Base-by-base conservation (phyloP, 2,113 vertebrate species). In the Brachionichthys hirsutus region DNA sequence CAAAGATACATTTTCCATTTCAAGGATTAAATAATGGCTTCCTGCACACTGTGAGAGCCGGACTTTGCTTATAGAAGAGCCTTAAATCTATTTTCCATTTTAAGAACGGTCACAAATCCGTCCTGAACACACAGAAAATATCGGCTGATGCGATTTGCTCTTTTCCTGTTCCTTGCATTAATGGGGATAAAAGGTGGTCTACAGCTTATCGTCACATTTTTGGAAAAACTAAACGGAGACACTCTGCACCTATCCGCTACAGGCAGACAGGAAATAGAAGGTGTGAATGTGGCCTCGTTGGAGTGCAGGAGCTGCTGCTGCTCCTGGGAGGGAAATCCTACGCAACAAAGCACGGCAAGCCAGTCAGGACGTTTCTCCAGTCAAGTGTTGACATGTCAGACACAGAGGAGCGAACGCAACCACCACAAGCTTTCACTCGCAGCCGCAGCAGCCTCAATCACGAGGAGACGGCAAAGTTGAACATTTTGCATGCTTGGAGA, bases 351-450 rank as follows among this genome's bases (percentile, higher is more conserved):
- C 9, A 42, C 34, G 30, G 51, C 20, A 65, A 12, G 22, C 19
- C 46, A 20, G 42, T 70, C 35, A 62, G 0, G 66, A 44, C 19
- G 10, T 80, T 66, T 41, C 44, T 44, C 18, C 4, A 51, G 51
- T 63, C 75, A 67, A 78, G 74, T 72, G 70, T 68, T 82, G 54
- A 75, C 74, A 75, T 75, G 75, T 56, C 51, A 64, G 56, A 66
- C 49, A 44, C 1, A 34, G 15, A 8, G 19, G n/a, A 47, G 14
- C 53, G 36, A 72, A 55, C 35, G 53, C 56, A 56, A 20, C 19
- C 19, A 65, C 74, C 52, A 51, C 65, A 76, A 44, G 12, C 43
- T 71, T 68, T 73, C 38, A 69, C 70, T 64, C n/a, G 52, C 67
- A 16, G 34, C 70, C 57, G 54, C 58, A 66, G 34, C 0, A 41